Evolutionary conservation across 2,113 vertebrate genomes (phyloP), one percentile per base, ranked within the genome.

Genomic region (Chaetorhynchus papuensis): DNA sequence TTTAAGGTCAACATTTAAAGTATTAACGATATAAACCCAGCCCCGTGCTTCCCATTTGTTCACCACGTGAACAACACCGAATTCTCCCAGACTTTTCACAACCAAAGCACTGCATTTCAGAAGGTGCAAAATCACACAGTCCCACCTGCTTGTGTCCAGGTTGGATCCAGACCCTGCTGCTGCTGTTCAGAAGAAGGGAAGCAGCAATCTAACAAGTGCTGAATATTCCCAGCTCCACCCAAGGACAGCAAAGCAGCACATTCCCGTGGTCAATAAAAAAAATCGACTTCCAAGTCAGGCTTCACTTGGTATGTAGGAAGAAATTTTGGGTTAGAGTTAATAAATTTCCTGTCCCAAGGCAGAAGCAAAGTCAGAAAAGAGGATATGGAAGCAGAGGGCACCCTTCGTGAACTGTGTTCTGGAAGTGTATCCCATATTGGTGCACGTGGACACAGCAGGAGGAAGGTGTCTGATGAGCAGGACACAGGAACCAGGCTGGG

Each of bases 381-480:
- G 33, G 35, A 24, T 41, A 37, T 30, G 72, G 27, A 49, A 45
- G 60, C 7, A 20, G 39, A 56, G 24, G 6, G 16, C 20, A 13
- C 39, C 24, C 27, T 5, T 57, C 37, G 1, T 69, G 42, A 42
- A 3, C 45, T 11, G 26, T 4, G 24, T 13, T 87, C 47, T 30
- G n/a, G 70, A 54, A 56, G 21, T 7, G 19, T 1, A 6, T 33
- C 21, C 53, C 31, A 28, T 2, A 37, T 30, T 22, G 41, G 45
- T 6, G 3, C 1, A 6, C 0, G 1, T 20, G 69, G 44, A 33
- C 42, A 60, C 39, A 15, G 63, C 44, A 57, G 71, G n/a, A 72
- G 39, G 54, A 47, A 56, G 75, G 6, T 7, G 6, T 7, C 21
- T 69, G 75, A 31, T 10, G 70, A 60, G 63, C 53, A 95, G 80